A percentile compares a stretch with the other conserved stretches of the same genome.
These are phyloP conservation scores for Spodoptera picta DNA, from an alignment of 2,888 invertebrate species.

Conservation along the genomic window DNA sequence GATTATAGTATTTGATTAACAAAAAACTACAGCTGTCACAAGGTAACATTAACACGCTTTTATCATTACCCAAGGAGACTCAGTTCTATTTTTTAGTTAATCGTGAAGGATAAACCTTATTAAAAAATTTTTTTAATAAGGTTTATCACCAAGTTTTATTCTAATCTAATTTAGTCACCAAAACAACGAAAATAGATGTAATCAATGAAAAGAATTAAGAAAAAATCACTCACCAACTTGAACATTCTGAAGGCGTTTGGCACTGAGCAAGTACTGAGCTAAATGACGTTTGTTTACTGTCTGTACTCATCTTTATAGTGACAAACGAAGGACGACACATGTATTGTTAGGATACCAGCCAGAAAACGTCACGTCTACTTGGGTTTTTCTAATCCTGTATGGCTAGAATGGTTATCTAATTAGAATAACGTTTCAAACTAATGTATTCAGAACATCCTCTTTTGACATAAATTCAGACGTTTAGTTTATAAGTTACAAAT, in stretches of 20 bases:
- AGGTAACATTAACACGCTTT: too few relatives aligned
- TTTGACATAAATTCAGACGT: too few relatives aligned
- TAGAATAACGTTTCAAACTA: neutral
- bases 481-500: too few relatives aligned
- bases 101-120: too few relatives aligned
- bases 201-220: neutral
- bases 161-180: too few relatives aligned
- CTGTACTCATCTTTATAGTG: constrained; percentile 59
- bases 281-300: constrained; percentile 56
- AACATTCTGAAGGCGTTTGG: constrained; percentile 69
- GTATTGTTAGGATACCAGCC: constrained; percentile 26
- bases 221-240: constrained; percentile 79
- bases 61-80: too few relatives aligned
- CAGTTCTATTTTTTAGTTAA: too few relatives aligned
- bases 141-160: too few relatives aligned
- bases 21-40: too few relatives aligned
- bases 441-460: too few relatives aligned
- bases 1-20: too few relatives aligned
- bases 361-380: constrained; percentile 6
- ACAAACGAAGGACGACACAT: constrained; percentile 54
- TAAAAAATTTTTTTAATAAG: too few relatives aligned
- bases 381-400: constrained; percentile 20
- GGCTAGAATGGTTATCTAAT: constrained; percentile 5
- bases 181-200: neutral
- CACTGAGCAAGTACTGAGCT: constrained; percentile 48